A percentile compares a stretch with the other conserved stretches of the same genome.
Evolutionary conservation across 1,140 invertebrate genomes (phyloP).

Genomic region (Hylyphantes graminicola): DNA sequence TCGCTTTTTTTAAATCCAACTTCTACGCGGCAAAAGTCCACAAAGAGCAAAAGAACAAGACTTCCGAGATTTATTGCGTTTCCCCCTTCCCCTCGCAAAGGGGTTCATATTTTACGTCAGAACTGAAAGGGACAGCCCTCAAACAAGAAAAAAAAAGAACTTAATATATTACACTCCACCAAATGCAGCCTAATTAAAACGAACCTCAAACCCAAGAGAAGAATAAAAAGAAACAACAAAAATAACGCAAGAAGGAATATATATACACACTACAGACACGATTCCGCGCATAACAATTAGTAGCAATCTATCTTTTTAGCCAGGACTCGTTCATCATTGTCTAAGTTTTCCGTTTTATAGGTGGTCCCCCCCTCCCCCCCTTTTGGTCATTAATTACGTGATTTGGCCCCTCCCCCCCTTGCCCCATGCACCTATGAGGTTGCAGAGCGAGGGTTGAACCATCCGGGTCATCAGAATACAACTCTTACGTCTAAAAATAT

Average conservation of each 20-base stretch:
- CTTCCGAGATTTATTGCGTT: neutral
- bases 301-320: conserved; percentile 56
- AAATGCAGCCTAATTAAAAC: conserved; percentile 50
- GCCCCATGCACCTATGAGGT: conserved; percentile 42
- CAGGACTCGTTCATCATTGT: conserved; percentile 47
- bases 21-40: neutral
- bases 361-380: conserved; percentile 32
- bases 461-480: conserved; percentile 46
- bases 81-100: neutral
- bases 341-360: conserved; percentile 27
- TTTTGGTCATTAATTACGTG: conserved; percentile 48
- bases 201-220: conserved; percentile 29
- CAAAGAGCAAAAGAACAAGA: neutral
- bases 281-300: conserved; percentile 55
- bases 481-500: conserved; percentile 21
- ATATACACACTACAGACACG: neutral
- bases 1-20: neutral
- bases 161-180: conserved; percentile 12
- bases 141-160: conserved; percentile 15
- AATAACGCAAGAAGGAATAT: conserved; percentile 1
- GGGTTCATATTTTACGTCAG: conserved; percentile 27
- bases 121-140: conserved; percentile 12
- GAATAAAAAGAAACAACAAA: neutral
- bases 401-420: conserved; percentile 30
- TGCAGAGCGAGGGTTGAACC: conserved; percentile 41